Conservation (phyloP, 2,113 vertebrate species). For the Eulacestoma nigropectus region DNA sequence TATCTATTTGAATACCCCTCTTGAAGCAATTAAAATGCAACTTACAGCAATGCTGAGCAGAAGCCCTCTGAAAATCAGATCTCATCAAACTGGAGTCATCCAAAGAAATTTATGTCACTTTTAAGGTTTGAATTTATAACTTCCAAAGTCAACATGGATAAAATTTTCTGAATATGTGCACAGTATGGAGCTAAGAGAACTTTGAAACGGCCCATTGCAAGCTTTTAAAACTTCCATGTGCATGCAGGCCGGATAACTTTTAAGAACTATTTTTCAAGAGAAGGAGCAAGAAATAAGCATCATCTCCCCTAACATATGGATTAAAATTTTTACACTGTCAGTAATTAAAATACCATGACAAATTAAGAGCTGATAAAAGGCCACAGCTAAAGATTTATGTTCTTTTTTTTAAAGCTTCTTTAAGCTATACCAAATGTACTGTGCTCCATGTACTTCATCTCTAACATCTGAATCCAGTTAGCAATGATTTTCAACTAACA, state of each 20-base stretch:
- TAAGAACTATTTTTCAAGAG: background rate
- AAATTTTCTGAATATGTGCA: background rate
- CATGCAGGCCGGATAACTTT: background rate
- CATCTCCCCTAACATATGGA: slow-evolving; percentile 61
- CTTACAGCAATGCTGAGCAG: background rate
- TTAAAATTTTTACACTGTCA: slow-evolving; percentile 64
- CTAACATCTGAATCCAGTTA: slow-evolving; percentile 77
- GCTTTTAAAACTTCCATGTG: background rate
- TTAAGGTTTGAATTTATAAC: background rate
- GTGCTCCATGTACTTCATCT: slow-evolving; percentile 50
- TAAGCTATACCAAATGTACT: slow-evolving; percentile 73
- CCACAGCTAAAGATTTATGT: slow-evolving; percentile 69
- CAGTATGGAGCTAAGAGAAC: background rate
- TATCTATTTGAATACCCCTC: background rate
- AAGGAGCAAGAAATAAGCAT: slow-evolving; percentile 12
- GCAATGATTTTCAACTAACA: slow-evolving; percentile 56
- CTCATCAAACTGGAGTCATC: background rate
- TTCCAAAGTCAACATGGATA: background rate
- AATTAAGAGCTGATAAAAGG: slow-evolving; percentile 78
- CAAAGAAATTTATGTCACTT: background rate
- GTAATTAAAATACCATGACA: slow-evolving; percentile 74
- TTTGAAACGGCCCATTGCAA: background rate
- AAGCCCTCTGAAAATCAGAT: background rate
- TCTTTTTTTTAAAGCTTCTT: slow-evolving; percentile 54
- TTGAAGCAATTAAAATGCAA: background rate